phyloP scores from a whole-genome alignment of 1,140 invertebrate species.

The Drosophila jambulina region DNA sequence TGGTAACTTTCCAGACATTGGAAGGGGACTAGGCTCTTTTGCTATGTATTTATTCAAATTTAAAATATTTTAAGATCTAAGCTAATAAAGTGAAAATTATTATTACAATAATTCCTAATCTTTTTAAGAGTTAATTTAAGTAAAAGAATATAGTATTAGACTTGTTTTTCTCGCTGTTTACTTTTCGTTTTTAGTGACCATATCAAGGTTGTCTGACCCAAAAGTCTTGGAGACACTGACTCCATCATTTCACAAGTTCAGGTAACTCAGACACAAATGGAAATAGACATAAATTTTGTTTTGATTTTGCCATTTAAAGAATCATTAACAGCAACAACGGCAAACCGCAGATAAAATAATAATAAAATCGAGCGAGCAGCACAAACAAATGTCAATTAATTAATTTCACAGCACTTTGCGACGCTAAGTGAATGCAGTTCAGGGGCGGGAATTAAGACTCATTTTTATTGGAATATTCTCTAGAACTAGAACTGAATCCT shows the following conservation, averaged over 20 bases:
- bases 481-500: constrained; percentile 20
- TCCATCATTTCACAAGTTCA: constrained; percentile 61
- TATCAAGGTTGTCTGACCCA: constrained; percentile 62
- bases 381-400: constrained; percentile 66
- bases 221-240: constrained; percentile 37
- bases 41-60: background rate
- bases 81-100: background rate
- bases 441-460: constrained; percentile 19
- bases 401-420: constrained; percentile 33
- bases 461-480: constrained; percentile 20
- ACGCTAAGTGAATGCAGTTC: background rate
- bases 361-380: constrained; percentile 32
- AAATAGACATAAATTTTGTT: constrained; percentile 7
- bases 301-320: constrained; percentile 27
- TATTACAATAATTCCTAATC: background rate
- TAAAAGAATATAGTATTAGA: background rate
- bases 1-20: background rate
- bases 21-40: background rate
- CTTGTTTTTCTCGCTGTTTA: background rate
- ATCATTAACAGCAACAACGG: constrained; percentile 18
- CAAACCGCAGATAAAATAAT: constrained; percentile 20
- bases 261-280: constrained; percentile 13
- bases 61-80: background rate
- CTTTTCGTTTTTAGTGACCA: background rate
- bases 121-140: background rate